Evolutionary conservation across 2,888 invertebrate species (phyloP).

Genomic region (Drosophila affinis): DNA sequence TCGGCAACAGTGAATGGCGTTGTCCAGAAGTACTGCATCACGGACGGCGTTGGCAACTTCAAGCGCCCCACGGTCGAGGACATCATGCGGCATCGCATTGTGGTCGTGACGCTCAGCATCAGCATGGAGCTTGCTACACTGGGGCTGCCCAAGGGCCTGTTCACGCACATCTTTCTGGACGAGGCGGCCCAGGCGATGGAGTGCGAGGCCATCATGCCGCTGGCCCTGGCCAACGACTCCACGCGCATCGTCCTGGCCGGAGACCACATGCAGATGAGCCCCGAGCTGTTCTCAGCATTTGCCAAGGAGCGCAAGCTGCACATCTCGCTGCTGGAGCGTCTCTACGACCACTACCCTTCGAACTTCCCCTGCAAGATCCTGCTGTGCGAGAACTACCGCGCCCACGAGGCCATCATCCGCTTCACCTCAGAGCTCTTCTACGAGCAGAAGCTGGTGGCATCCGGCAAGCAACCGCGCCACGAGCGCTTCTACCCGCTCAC

Average conservation of each 20-base stretch:
- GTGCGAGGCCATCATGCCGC: conserved; percentile 92
- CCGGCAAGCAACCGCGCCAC: conserved; percentile 89
- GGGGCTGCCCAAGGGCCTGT: conserved; percentile 87
- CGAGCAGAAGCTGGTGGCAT: conserved; percentile 89
- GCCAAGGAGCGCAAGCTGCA: conserved; percentile 89
- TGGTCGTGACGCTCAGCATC: conserved; percentile 92
- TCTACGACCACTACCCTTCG: conserved; percentile 90
- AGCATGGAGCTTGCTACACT: conserved; percentile 90
- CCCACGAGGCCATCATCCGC: conserved; percentile 91
- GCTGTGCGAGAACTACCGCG: conserved; percentile 92
- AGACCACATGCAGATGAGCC: conserved; percentile 93
- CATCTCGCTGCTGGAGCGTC: conserved; percentile 90
- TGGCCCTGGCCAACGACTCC: conserved; percentile 88
- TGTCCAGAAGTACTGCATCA: conserved; percentile 90
- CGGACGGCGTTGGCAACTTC: conserved; percentile 87
- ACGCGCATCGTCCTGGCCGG: conserved; percentile 92
- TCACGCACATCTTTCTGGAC: conserved; percentile 92
- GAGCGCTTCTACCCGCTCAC: conserved; percentile 89
- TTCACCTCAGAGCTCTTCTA: conserved; percentile 93
- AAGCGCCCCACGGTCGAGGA: conserved; percentile 89
- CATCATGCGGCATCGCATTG: conserved; percentile 88
- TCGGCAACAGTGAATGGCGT: conserved; percentile 90
- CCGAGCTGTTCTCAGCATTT: conserved; percentile 91
- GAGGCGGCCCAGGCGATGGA: conserved; percentile 95
- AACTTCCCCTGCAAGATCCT: conserved; percentile 91